These are phyloP conservation scores for Actinostola sp. DNA, from an alignment of 92 coral and sea anemone genomes.

Conservation along the genomic window DNA sequence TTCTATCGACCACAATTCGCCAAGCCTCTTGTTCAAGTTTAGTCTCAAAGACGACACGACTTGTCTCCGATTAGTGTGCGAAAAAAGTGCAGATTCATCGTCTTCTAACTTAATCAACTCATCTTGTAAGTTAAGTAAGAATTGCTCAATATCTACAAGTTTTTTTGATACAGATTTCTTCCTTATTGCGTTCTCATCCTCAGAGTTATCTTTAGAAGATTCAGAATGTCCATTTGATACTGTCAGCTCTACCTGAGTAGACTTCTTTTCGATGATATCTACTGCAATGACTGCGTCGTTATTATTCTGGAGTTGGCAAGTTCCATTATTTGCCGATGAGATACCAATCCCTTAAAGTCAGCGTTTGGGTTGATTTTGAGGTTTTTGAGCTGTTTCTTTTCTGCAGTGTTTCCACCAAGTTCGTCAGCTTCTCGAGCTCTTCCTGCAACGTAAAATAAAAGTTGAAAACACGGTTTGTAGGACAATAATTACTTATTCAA, in stretches of 20 bases:
- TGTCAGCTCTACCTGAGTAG: neutral
- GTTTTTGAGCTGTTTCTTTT: neutral
- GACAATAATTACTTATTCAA: too few relatives aligned
- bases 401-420: conserved; percentile 1
- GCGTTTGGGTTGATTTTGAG: conserved; percentile 13
- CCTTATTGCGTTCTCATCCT: neutral
- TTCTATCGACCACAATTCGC: conserved; percentile 61
- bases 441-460: conserved; percentile 36
- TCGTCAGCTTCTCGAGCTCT: conserved; percentile 11
- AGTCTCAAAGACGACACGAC: conserved; percentile 44
- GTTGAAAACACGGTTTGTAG: conserved; percentile 7
- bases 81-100: conserved; percentile 34
- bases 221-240: conserved; percentile 6
- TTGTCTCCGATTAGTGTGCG: conserved; percentile 35
- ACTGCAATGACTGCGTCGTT: neutral
- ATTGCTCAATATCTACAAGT: conserved; percentile 25
- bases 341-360: too few relatives aligned
- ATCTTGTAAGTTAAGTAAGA: conserved; percentile 32
- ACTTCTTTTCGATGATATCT: neutral
- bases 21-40: conserved; percentile 54
- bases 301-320: too few relatives aligned
- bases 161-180: conserved; percentile 19
- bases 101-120: conserved; percentile 35
- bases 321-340: too few relatives aligned
- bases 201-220: neutral